Conservation (phyloP, 2,113 vertebrate genomes). For the Meles meles region DNA sequence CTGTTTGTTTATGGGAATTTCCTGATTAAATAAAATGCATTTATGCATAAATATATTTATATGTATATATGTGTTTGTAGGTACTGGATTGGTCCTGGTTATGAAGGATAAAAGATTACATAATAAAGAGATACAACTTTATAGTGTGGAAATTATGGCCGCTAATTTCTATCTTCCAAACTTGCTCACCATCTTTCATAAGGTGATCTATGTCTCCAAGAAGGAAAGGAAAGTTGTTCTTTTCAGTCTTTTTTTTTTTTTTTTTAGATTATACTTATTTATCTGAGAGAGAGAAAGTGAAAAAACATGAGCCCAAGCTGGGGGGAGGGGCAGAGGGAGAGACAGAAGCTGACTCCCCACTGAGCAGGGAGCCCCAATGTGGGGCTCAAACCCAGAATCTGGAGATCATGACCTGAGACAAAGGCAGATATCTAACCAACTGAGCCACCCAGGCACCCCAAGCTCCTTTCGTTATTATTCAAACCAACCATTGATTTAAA, state of each 20-base stretch:
- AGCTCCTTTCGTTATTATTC: not conserved
- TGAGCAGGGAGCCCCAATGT: not conserved
- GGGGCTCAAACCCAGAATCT: not conserved
- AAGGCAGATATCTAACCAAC: not conserved
- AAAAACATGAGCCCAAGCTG: not conserved
- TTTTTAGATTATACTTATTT: not conserved
- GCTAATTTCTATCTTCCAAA: accelerated
- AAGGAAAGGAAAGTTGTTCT: not conserved
- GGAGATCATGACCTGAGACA: not conserved
- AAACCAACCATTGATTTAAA: not conserved
- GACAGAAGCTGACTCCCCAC: not conserved
- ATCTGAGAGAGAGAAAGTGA: not conserved
- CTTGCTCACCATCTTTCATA: not conserved
- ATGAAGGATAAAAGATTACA: not conserved
- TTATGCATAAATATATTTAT: not conserved
- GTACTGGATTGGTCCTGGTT: not conserved
- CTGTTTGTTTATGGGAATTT: conserved; percentile 31
- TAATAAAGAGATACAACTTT: not conserved
- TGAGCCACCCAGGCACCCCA: not conserved
- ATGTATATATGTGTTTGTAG: not conserved
- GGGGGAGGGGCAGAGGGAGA: not conserved
- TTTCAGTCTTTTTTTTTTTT: not conserved
- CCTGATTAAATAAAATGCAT: conserved; percentile 18
- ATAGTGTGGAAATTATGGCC: not conserved
- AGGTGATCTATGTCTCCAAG: not conserved